Evolutionary conservation across 2,888 invertebrate species (phyloP).

Genomic region (Eubasilissa splendida): DNA sequence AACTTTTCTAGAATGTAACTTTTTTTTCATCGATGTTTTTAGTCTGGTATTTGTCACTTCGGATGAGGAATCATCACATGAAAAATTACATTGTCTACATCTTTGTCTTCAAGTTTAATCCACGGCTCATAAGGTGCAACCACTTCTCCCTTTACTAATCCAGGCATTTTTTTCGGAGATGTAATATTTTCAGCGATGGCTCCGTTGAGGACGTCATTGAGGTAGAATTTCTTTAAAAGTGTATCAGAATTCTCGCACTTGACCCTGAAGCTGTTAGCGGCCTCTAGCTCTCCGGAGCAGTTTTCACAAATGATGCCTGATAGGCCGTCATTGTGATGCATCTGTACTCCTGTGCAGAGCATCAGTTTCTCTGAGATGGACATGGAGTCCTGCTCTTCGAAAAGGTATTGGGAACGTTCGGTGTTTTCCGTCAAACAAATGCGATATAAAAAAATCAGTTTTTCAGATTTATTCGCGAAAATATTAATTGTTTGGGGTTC

Average conservation of each 20-base stretch:
- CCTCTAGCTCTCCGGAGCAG: neutral
- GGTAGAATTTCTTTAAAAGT: conserved; percentile 13
- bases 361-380: conserved; percentile 62
- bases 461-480: conserved; percentile 2
- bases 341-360: conserved; percentile 64
- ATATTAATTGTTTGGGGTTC: neutral
- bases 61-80: neutral
- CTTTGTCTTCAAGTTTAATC: neutral
- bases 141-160: neutral
- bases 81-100: neutral
- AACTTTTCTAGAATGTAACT: neutral
- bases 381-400: conserved; percentile 1
- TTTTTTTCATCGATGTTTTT: neutral
- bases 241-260: conserved; percentile 24
- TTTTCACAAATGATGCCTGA: conserved; percentile 17
- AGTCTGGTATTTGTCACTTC: neutral
- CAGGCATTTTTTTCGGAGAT: neutral
- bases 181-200: neutral
- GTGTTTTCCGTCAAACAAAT: conserved; percentile 46
- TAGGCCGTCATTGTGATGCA: conserved; percentile 54
- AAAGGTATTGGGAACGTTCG: conserved; percentile 19
- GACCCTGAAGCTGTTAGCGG: conserved; percentile 24
- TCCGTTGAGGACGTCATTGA: neutral
- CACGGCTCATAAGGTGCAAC: neutral
- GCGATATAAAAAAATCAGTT: conserved; percentile 41